Conservation (phyloP, 37 sponge, comb jelly and placozoan species). For the Chondrilla cf. caribensis region DNA sequence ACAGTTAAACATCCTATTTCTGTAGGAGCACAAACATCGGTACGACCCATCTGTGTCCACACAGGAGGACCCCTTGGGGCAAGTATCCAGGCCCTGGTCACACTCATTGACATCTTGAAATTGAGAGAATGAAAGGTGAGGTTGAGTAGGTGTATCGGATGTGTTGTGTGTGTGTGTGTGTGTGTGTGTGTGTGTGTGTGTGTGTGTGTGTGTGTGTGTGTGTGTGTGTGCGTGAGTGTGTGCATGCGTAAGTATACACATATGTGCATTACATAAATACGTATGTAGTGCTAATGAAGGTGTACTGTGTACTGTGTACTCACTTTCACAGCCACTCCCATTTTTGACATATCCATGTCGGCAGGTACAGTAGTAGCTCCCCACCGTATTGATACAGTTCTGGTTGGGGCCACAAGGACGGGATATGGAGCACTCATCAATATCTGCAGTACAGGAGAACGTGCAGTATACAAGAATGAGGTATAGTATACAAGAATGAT, state of each 20-base stretch:
- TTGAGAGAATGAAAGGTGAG: background rate
- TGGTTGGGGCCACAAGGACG: background rate
- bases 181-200: background rate
- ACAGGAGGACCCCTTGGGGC: background rate
- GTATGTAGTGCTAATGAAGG: no score
- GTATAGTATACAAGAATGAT: no score
- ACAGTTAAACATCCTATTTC: no score
- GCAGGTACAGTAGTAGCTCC: conserved; percentile 32
- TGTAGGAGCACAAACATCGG: background rate
- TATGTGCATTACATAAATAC: background rate
- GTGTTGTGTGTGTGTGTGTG: background rate
- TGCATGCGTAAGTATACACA: background rate
- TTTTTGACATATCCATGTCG: conserved; percentile 3
- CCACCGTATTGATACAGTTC: conserved; percentile 25
- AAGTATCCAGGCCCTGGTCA: background rate
- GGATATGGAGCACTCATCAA: background rate
- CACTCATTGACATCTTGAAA: background rate
- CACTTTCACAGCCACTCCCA: conserved; percentile 24
- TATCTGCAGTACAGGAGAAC: background rate
- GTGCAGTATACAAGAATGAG: background rate
- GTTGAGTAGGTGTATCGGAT: no score
- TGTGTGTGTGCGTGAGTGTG: background rate
- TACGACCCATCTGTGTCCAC: background rate
- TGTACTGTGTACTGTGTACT: no score
- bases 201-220: background rate